Conservation (phyloP, 1,140 invertebrate genomes). For the Pygmarrhopalites habei region DNA sequence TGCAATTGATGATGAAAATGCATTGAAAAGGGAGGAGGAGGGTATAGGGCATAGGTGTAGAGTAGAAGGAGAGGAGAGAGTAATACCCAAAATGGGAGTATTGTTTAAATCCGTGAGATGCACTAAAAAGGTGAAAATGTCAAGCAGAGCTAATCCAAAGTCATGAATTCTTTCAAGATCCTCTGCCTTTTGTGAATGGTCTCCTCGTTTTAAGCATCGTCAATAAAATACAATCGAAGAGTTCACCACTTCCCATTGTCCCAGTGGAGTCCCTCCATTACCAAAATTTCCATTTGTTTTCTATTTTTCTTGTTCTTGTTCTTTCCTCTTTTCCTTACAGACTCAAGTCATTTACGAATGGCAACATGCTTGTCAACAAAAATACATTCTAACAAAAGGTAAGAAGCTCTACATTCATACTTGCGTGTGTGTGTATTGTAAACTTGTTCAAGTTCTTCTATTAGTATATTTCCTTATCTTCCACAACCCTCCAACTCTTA, state of each 20-base stretch:
- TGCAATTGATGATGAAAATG: not conserved
- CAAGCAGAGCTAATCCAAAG: slow-evolving; percentile 31
- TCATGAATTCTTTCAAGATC: slow-evolving; percentile 23
- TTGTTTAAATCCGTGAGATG: not conserved
- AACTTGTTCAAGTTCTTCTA: no score
- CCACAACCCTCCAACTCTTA: no score
- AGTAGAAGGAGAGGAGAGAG: not conserved
- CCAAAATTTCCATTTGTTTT: no score
- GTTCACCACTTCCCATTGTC: not conserved
- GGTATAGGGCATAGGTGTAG: not conserved
- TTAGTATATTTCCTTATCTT: no score
- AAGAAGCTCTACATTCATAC: not conserved
- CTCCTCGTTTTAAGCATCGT: slow-evolving; percentile 28
- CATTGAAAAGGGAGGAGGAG: not conserved
- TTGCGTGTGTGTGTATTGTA: not conserved
- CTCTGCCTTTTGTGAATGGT: slow-evolving; percentile 3
- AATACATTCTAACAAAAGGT: slow-evolving; percentile 37
- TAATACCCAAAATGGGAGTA: not conserved
- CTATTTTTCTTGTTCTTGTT: slow-evolving; percentile 20
- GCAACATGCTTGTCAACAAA: slow-evolving; percentile 40
- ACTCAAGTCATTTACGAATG: slow-evolving; percentile 39
- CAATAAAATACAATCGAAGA: slow-evolving; percentile 34
- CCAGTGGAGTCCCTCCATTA: no score
- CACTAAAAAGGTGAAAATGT: slow-evolving; percentile 26
- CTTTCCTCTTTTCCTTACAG: slow-evolving; percentile 27